phyloP scores from a whole-genome alignment of 2,797 vertebrate species.

The Gephyroberyx darwinii region DNA sequence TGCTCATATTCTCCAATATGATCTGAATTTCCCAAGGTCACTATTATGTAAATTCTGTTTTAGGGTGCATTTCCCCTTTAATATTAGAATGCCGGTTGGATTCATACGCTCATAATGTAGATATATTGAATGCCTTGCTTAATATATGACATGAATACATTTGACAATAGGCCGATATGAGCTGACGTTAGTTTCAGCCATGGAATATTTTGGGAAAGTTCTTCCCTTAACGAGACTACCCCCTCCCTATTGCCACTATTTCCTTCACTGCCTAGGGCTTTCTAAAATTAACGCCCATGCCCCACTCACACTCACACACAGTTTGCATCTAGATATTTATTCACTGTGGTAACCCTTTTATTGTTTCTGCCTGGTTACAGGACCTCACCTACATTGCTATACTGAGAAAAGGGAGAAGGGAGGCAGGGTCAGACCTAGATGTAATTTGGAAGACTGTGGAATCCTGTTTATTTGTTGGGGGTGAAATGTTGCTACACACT shows the following conservation, averaged over 20 bases:
- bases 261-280: constrained; percentile 18
- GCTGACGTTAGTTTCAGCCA: constrained; percentile 37
- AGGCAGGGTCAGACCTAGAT: not conserved
- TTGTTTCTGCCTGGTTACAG: constrained; percentile 45
- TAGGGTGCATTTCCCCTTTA: constrained; percentile 45
- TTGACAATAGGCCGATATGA: constrained; percentile 49
- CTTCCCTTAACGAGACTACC: not conserved
- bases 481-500: constrained; percentile 10
- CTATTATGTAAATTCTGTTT: constrained; percentile 53
- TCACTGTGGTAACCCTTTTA: constrained; percentile 24
- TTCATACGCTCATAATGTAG: constrained; percentile 49
- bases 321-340: constrained; percentile 50
- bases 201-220: constrained; percentile 33
- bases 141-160: constrained; percentile 70
- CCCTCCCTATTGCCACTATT: constrained; percentile 6
- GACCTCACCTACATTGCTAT: constrained; percentile 18
- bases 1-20: not conserved
- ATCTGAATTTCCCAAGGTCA: constrained; percentile 51
- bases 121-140: constrained; percentile 64
- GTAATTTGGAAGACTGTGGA: not conserved
- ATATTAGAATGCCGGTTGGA: constrained; percentile 48
- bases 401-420: constrained; percentile 28
- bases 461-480: constrained; percentile 2
- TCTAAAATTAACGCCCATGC: constrained; percentile 25
- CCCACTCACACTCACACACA: constrained; percentile 40